phyloP scores from a whole-genome alignment of 2,797 vertebrate species.

The Emydoidea blandingii region DNA sequence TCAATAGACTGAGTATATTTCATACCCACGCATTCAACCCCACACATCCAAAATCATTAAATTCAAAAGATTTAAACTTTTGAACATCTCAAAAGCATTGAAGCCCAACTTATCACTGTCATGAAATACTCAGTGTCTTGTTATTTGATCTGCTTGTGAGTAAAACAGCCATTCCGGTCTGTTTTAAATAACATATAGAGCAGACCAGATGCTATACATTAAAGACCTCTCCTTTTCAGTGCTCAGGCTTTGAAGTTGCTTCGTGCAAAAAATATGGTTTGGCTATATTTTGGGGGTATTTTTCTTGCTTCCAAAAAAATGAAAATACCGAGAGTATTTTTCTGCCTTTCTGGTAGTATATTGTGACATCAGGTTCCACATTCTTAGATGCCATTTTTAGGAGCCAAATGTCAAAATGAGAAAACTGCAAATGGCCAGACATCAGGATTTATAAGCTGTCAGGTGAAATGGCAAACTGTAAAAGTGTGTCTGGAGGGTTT shows the following conservation, averaged over 20 bases:
- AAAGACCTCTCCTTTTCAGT: not conserved
- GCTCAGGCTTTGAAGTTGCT: not conserved
- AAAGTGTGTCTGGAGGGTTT: conserved; percentile 46
- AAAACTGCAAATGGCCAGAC: conserved; percentile 23
- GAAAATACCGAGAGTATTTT: not conserved
- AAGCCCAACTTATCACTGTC: not conserved
- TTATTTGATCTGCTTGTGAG: not conserved
- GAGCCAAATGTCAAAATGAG: conserved; percentile 56
- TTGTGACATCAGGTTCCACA: conserved; percentile 11
- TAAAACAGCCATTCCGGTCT: not conserved
- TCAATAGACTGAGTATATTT: not conserved
- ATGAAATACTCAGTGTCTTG: not conserved
- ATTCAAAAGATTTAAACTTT: not conserved
- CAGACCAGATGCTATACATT: not conserved
- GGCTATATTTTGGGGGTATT: not conserved
- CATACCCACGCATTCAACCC: rapidly evolving
- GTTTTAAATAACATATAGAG: not conserved
- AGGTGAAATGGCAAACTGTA: conserved; percentile 62
- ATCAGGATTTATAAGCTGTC: conserved; percentile 57
- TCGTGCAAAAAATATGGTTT: rapidly evolving
- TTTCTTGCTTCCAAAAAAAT: not conserved
- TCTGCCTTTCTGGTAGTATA: not conserved
- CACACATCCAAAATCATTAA: not conserved
- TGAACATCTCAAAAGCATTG: not conserved
- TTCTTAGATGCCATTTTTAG: conserved; percentile 52